Conservation (phyloP, 2,113 vertebrate species). For the Gnathonemus longibarbis region DNA sequence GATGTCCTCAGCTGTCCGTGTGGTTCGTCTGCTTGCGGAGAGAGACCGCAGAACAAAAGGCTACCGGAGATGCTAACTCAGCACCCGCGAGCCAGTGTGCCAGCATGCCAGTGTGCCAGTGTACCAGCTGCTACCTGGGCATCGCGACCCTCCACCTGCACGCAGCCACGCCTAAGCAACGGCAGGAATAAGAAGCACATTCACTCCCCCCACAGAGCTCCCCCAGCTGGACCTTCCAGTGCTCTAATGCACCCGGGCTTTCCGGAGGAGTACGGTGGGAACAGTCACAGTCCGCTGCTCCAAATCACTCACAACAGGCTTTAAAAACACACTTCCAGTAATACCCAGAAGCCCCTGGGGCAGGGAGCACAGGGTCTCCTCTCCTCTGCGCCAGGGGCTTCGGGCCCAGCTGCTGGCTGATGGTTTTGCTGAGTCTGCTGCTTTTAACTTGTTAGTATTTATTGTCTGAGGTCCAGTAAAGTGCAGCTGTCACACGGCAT, state of each 20-base stretch:
- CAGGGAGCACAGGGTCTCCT: neutral
- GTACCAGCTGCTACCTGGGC: neutral
- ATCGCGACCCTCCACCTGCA: neutral
- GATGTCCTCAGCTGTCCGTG: neutral
- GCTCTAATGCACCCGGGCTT: neutral
- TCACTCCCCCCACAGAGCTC: neutral
- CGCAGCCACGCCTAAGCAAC: neutral
- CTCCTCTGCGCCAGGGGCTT: neutral
- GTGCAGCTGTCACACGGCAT: neutral
- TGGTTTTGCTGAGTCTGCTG: neutral
- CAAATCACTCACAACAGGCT: slow-evolving; percentile 13
- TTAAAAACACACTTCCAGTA: slow-evolving; percentile 15
- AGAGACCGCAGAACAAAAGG: neutral
- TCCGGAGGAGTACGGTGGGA: slow-evolving; percentile 10
- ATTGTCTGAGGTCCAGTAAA: neutral
- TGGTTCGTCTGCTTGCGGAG: neutral
- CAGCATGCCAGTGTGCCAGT: neutral
- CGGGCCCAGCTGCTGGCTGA: neutral
- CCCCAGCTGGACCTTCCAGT: neutral
- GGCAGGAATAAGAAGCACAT: neutral
- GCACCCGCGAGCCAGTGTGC: too few species aligned
- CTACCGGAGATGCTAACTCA: neutral
- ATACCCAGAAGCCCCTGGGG: slow-evolving; percentile 23
- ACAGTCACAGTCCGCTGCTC: slow-evolving; percentile 15
- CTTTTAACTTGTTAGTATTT: slow-evolving; percentile 12